Percentiles rank a stretch among this genome's conserved stretches.
These are phyloP conservation scores for Ascidia mentula DNA, from an alignment of 23 tunicate genomes.

Conservation along the genomic window DNA sequence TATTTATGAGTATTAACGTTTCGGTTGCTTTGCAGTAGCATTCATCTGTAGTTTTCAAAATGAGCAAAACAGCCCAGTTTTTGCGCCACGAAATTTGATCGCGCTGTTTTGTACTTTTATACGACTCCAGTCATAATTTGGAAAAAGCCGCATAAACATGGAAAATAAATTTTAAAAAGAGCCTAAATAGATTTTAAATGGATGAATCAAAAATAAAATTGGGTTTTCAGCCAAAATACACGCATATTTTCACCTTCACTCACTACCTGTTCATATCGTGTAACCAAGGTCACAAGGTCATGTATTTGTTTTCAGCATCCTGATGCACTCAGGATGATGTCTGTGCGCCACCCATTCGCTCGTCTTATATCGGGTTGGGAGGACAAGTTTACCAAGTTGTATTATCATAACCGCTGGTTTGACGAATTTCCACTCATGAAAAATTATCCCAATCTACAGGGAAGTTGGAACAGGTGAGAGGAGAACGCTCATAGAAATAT, in stretches of 20 bases:
- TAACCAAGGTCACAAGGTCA: too few species aligned
- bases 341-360: slow-evolving; percentile 21
- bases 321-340: not conserved
- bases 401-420: slow-evolving; percentile 8
- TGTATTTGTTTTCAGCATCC: not conserved
- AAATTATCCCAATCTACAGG: slow-evolving; percentile 15
- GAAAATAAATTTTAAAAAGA: too few species aligned
- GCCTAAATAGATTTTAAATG: too few species aligned
- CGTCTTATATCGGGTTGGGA: slow-evolving; percentile 14
- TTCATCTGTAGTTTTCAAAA: not conserved
- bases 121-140: too few species aligned
- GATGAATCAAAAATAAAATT: too few species aligned
- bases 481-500: not conserved
- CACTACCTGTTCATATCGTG: not conserved
- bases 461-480: slow-evolving; percentile 15
- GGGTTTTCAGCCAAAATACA: too few species aligned
- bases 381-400: slow-evolving; percentile 22
- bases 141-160: too few species aligned
- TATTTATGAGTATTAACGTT: too few species aligned
- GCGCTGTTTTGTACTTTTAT: too few species aligned
- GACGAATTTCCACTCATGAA: slow-evolving; percentile 10
- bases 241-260: not conserved
- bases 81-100: too few species aligned
- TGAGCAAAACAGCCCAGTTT: too few species aligned
- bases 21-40: too few species aligned